These are phyloP conservation scores for Pocillopora damicornis DNA, from an alignment of 64 coral and sea anemone genomes.

Conservation along the genomic window DNA sequence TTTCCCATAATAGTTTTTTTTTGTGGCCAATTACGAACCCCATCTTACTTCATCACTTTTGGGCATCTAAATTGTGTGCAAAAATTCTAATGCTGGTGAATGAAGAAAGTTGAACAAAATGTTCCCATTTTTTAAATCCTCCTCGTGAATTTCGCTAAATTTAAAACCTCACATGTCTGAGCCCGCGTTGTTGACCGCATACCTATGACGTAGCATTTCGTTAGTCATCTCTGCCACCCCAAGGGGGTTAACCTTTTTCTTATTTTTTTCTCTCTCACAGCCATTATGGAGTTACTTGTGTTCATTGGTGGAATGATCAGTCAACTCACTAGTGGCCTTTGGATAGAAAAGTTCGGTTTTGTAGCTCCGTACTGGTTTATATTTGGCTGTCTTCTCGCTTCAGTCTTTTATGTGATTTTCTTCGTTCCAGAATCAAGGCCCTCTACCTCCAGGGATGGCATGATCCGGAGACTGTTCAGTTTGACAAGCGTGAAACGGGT, in stretches of 20 bases:
- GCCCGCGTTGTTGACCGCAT: too few relatives aligned
- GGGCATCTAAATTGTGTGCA: too few relatives aligned
- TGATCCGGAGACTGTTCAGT: conserved; percentile 22
- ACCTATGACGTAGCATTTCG: too few relatives aligned
- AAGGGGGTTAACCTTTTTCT: background rate
- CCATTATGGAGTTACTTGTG: conserved; percentile 34
- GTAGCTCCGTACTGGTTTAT: conserved; percentile 57
- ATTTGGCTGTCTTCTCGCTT: conserved; percentile 6
- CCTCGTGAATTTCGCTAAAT: too few relatives aligned
- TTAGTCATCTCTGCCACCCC: background rate
- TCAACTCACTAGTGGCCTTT: conserved; percentile 46
- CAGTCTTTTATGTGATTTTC: conserved; percentile 13
- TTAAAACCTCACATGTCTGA: too few relatives aligned
- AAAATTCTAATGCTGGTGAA: too few relatives aligned
- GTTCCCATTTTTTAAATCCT: too few relatives aligned
- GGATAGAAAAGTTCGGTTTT: conserved; percentile 58
- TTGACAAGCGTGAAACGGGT: conserved; percentile 29
- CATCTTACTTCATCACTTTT: too few relatives aligned
- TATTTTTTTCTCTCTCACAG: conserved; percentile 5
- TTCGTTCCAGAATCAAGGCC: conserved; percentile 48
- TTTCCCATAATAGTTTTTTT: too few relatives aligned
- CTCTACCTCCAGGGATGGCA: background rate
- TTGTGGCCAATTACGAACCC: too few relatives aligned
- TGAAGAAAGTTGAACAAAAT: too few relatives aligned
- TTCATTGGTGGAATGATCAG: conserved; percentile 48